These are phyloP conservation scores for Oophaga sylvatica DNA, from an alignment of 2,797 vertebrate species.

Conservation along the genomic window DNA sequence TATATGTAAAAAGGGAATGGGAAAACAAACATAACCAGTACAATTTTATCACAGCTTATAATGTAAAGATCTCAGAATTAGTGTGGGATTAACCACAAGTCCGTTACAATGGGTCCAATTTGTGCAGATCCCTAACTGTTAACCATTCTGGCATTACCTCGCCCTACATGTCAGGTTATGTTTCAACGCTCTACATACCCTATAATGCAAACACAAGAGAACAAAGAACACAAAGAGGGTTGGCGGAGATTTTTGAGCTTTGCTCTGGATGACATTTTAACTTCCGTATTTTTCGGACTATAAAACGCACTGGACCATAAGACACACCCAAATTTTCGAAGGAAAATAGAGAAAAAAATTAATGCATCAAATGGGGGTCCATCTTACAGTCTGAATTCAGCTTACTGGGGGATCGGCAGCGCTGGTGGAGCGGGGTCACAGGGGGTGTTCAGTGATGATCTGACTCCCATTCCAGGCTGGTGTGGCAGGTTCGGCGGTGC, in stretches of 20 bases:
- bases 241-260: neutral
- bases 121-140: neutral
- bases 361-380: too few species aligned
- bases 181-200: neutral
- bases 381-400: too few species aligned
- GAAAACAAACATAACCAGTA: neutral
- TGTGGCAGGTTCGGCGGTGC: too few species aligned
- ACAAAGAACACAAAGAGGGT: neutral
- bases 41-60: slow-evolving; percentile 1
- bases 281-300: too few species aligned
- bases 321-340: too few species aligned
- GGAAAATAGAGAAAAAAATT: too few species aligned
- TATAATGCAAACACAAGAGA: neutral
- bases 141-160: neutral
- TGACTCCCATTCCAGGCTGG: too few species aligned
- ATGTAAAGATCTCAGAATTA: neutral
- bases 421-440: too few species aligned
- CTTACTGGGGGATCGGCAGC: too few species aligned
- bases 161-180: neutral
- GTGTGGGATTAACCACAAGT: neutral
- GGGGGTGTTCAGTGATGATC: too few species aligned
- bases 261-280: too few species aligned
- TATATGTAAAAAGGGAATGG: slow-evolving; percentile 1
- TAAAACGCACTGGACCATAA: too few species aligned
- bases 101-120: neutral